phyloP scores from a whole-genome alignment of 2,113 vertebrate genomes.

The Lasiurus cinereus region DNA sequence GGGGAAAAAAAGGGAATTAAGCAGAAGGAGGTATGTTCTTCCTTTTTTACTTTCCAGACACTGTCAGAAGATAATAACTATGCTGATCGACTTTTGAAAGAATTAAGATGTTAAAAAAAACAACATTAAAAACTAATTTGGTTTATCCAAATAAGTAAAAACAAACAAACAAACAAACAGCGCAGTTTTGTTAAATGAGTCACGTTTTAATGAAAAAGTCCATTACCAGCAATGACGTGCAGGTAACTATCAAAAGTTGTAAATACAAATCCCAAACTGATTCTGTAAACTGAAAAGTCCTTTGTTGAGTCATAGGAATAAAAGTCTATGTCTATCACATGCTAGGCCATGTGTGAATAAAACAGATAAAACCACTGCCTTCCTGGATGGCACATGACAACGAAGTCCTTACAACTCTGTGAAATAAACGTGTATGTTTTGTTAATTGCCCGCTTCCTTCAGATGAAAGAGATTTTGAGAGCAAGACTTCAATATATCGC shows the following conservation, averaged over 20 bases:
- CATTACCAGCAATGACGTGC: slow-evolving; percentile 89
- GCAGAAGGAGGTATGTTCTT: not conserved
- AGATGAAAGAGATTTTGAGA: not conserved
- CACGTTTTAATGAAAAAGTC: slow-evolving; percentile 82
- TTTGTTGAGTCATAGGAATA: slow-evolving; percentile 50
- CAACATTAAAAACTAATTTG: slow-evolving; percentile 20
- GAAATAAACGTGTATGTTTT: not conserved
- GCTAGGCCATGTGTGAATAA: not conserved
- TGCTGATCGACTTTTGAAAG: not conserved
- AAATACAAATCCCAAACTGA: slow-evolving; percentile 79
- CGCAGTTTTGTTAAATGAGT: slow-evolving; percentile 83
- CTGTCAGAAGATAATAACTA: slow-evolving; percentile 33
- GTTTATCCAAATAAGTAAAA: slow-evolving; percentile 77
- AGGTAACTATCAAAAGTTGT: slow-evolving; percentile 73
- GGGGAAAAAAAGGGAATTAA: not conserved
- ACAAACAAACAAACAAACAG: slow-evolving; percentile 84
- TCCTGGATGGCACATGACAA: not conserved
- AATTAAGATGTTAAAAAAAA: not conserved
- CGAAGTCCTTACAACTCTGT: not conserved
- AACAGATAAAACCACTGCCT: not conserved
- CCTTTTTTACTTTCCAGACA: not conserved
- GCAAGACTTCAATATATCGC: not conserved
- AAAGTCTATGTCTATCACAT: not conserved
- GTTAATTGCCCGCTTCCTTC: not conserved
- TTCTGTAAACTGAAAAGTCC: slow-evolving; percentile 63